Evolutionary conservation across 1,140 invertebrate species (phyloP), one percentile per base, ranked within the genome.

Genomic region (Aplysia californica): DNA sequence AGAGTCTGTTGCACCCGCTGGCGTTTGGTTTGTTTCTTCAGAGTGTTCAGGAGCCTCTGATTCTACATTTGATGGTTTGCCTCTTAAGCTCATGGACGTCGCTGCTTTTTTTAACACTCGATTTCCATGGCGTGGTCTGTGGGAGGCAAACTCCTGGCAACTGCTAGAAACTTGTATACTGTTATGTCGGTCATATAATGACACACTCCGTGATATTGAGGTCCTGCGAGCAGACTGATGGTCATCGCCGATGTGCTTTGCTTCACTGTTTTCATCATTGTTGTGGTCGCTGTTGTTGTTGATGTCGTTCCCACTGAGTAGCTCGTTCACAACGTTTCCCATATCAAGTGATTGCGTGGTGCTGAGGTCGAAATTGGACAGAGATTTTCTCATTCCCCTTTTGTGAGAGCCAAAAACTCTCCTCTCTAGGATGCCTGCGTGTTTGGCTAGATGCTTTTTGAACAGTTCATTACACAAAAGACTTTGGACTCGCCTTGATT

Each of bases 391-490:
- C 65, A 76, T 38, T 18, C 74, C 64, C 4, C 35, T 39, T 26
- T 76, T 76, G 20, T 56, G 39, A 3, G 26, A 31, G 23, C 15
- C 15, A n/a, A 68, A 65, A 18, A 76, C 56, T n/a, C 69, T 76
- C 55, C 69, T 55, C 44, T 78, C 61, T 50, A 78, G 23, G 3
- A 41, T 20, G 31, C 73, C 70, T 4, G 70, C 64, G 35, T 73
- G 69, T 23, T 55, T 41, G 4, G 61, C 31, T 39, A 78, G 61
- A 73, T 78, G 70, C 59, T 78, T 78, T 59, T 58, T 72, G 26
- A 78, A 78, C 23, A 78, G 29, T 26, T 67, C 33, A n/a, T 78
- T 78, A n/a, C 31, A 68, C 4, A 78, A 36, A 10, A 78, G 33
- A 36, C 31, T 26, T 3, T 73, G 61, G 20, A 78, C 76, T 56